Conservation (phyloP, 2,797 vertebrate species). For the Kryptolebias ocellatus region DNA sequence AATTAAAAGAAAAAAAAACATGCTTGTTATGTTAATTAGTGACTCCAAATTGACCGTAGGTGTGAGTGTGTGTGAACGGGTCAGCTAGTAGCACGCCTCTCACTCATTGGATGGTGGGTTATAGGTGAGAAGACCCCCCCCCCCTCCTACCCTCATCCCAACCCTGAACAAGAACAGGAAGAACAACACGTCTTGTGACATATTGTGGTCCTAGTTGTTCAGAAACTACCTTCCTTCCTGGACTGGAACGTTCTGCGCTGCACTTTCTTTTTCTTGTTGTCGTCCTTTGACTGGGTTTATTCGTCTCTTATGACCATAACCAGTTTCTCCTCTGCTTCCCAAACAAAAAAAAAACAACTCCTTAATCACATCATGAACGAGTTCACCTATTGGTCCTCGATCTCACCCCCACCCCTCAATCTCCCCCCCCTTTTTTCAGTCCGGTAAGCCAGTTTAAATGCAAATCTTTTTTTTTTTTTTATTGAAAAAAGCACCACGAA, state of each 20-base stretch:
- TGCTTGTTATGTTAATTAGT: background rate
- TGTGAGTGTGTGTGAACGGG: background rate
- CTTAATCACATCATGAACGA: background rate
- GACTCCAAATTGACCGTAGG: background rate
- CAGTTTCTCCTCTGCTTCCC: background rate
- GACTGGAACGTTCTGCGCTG: conserved; percentile 33
- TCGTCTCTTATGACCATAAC: conserved; percentile 1
- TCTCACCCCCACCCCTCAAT: background rate
- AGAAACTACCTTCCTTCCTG: conserved; percentile 33
- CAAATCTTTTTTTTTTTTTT: conserved; percentile 29
- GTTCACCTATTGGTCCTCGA: background rate
- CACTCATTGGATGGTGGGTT: background rate
- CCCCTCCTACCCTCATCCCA: too few species aligned
- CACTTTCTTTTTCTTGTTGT: conserved; percentile 1
- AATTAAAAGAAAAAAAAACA: background rate
- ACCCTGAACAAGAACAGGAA: too few species aligned
- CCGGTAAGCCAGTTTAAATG: conserved; percentile 46
- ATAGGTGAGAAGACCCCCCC: too few species aligned
- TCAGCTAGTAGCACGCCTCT: background rate
- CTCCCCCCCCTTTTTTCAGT: background rate
- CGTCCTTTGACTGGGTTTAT: background rate
- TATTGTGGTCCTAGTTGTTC: conserved; percentile 28
- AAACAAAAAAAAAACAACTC: too few species aligned
- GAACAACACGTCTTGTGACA: too few species aligned
- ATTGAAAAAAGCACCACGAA: conserved; percentile 17